Evolutionary conservation across 1,140 invertebrate species (phyloP), one percentile per base, ranked within the genome.

Genomic region (Bombyx mandarina): DNA sequence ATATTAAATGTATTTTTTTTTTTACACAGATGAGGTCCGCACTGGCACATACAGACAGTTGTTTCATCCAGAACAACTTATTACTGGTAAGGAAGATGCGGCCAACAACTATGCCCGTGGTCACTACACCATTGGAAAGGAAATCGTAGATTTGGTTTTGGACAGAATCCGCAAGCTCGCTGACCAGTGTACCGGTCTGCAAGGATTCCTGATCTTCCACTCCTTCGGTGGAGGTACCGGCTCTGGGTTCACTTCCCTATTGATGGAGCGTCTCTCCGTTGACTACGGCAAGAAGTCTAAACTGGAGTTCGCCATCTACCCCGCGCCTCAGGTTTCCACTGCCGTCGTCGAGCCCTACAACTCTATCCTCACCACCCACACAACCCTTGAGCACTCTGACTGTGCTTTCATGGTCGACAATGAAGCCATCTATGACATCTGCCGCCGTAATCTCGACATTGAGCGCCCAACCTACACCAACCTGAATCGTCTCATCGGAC

Each of bases 291-390:
- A 97, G 90, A 97, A 96, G 85, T 94, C 94, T 60, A 97, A 96
- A 82, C 89, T 97, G 58, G 95, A 97, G 86, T 97, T 97, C 86
- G 92, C 94, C 69, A 94, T 97, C 77, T 97, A 97, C 86, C 96
- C 96, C 45, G 95, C 96, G 18, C 96, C 95, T 42, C 95, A 96
- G 86, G 94, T 95, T 49, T 94, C 94, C 52, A 95, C 94, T 7
- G 95, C 96, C 51, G 95, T 97, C 4, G 96, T 97, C 1, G 95
- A 97, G 80, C 95, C 96, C 1, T 97, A 97, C 91, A 97, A 96
- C 88, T 94, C 94, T 0, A 94, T 96, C 75, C 87, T 96, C 58
- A 94, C 93, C 63, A 94, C 93, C 35, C 93, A 94, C 82, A 95
- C 94, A n/a, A 95, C 94, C 46, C 88, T 96, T 59, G 95, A 96